Percentiles rank a stretch among this genome's conserved stretches.
Conservation (phyloP, 35 echinoderm and acorn worm species). For the Anneissia japonica region DNA sequence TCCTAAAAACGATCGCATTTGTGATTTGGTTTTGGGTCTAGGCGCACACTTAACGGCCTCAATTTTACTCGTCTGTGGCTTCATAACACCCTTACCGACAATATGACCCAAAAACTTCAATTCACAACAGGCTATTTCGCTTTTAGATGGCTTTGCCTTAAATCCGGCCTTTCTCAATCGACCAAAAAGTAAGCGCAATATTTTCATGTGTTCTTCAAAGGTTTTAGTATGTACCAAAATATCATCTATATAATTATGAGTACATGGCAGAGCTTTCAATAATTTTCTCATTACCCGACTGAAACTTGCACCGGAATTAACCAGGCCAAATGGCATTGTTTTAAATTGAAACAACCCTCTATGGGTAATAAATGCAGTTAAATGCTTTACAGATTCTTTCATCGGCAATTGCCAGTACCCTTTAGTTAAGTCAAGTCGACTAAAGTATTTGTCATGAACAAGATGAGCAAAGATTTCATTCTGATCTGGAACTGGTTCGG, state of each 20-base stretch:
- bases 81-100: neutral
- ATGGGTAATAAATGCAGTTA: conserved; percentile 1
- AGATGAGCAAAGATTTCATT: conserved; percentile 20
- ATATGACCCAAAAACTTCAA: conserved; percentile 30
- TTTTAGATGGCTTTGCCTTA: conserved; percentile 28
- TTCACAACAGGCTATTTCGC: neutral
- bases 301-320: conserved; percentile 10
- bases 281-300: conserved; percentile 26
- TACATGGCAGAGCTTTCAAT: neutral
- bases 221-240: conserved; percentile 10
- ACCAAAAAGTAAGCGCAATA: neutral
- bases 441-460: neutral
- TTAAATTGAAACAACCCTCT: neutral
- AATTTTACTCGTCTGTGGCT: conserved; percentile 3
- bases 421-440: conserved; percentile 4
- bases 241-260: conserved; percentile 31
- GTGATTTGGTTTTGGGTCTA: neutral
- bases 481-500: conserved; percentile 15
- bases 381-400: neutral
- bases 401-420: neutral
- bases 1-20: conserved; percentile 5
- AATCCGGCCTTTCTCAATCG: neutral
- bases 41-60: neutral
- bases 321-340: conserved; percentile 11
- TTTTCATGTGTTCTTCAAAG: conserved; percentile 4